These are phyloP conservation scores for Alligator mississippiensis DNA, from an alignment of 2,113 vertebrate species.

Conservation along the genomic window DNA sequence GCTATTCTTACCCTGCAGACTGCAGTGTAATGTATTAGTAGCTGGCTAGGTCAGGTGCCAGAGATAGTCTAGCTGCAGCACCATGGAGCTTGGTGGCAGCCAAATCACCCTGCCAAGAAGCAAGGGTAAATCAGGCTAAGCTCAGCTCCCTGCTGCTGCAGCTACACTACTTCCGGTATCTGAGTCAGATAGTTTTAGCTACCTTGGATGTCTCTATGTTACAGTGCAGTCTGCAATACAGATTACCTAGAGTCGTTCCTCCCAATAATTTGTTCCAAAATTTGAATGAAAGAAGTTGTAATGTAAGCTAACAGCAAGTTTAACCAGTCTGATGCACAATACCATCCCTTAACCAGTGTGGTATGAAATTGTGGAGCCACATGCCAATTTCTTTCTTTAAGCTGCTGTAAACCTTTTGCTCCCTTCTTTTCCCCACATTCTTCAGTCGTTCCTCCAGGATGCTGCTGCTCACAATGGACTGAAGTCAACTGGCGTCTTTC, in stretches of 20 bases:
- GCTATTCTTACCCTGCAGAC: background rate
- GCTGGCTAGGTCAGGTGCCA: rapidly evolving
- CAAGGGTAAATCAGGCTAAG: background rate
- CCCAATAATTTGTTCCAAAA: background rate
- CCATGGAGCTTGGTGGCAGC: background rate
- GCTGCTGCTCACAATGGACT: background rate
- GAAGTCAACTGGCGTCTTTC: background rate
- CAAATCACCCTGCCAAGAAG: background rate
- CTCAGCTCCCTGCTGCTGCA: background rate
- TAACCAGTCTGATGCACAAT: background rate
- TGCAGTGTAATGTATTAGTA: background rate
- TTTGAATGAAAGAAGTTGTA: background rate
- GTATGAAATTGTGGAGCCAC: background rate
- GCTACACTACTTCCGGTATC: background rate
- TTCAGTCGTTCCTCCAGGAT: background rate
- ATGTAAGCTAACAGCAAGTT: background rate
- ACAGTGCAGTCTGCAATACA: constrained; percentile 69
- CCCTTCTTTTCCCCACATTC: background rate
- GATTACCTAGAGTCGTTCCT: background rate
- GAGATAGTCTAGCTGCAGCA: background rate
- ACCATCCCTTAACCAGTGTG: background rate
- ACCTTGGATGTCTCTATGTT: background rate
- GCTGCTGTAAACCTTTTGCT: background rate
- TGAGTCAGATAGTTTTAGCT: background rate
- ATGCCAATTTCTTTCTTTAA: background rate